Conservation (phyloP, 2,888 invertebrate species). For the Marronus borbonicus region DNA sequence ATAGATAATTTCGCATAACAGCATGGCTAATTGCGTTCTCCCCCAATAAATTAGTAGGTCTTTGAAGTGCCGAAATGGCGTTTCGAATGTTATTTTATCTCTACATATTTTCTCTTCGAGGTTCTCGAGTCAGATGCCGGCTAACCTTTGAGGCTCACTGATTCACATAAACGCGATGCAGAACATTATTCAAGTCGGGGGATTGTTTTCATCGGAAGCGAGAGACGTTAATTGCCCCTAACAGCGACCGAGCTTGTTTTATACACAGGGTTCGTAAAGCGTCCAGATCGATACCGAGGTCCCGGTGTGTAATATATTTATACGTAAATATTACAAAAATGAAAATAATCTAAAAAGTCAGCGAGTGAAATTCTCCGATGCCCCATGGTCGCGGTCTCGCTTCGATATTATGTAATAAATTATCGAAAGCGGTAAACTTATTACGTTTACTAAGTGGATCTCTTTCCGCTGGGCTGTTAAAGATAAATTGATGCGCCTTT, state of each 20-base stretch:
- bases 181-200: constrained; percentile 53
- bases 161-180: constrained; percentile 46
- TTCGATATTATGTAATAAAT: constrained; percentile 44
- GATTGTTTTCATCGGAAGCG: constrained; percentile 56
- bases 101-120: too few species aligned
- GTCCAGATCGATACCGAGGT: constrained; percentile 48
- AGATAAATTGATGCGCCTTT: constrained; percentile 43
- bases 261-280: constrained; percentile 55
- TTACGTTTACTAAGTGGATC: constrained; percentile 36
- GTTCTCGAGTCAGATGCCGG: constrained; percentile 18
- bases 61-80: constrained; percentile 45
- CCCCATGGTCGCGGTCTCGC: constrained; percentile 12
- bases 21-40: constrained; percentile 25
- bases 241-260: constrained; percentile 57
- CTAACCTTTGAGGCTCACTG: constrained; percentile 48
- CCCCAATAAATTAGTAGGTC: constrained; percentile 36
- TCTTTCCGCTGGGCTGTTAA: constrained; percentile 39
- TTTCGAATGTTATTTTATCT: constrained; percentile 38
- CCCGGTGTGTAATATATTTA: constrained; percentile 35
- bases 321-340: constrained; percentile 45
- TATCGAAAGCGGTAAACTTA: constrained; percentile 41
- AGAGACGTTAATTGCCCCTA: constrained; percentile 57
- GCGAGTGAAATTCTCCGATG: constrained; percentile 16
- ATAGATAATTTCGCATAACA: constrained; percentile 35
- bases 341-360: constrained; percentile 43